These are phyloP conservation scores for Tiaroga cobitis DNA, from an alignment of 2,797 vertebrate species.

Conservation along the genomic window DNA sequence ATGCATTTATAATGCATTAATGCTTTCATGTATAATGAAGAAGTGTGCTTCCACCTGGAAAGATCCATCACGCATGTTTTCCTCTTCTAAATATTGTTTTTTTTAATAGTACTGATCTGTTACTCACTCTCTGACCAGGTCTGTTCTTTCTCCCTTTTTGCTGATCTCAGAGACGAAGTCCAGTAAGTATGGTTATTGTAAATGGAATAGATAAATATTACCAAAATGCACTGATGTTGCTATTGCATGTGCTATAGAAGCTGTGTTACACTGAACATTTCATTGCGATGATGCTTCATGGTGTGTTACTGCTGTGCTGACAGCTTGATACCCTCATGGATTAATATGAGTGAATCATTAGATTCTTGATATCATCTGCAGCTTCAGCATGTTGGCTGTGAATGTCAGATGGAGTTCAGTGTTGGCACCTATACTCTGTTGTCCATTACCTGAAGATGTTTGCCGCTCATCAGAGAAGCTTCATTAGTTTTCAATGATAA, in stretches of 20 bases:
- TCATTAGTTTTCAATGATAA: neutral
- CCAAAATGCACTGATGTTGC: neutral
- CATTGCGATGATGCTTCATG: neutral
- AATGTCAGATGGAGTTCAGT: neutral
- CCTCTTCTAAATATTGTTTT: conserved; percentile 59
- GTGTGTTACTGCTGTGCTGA: conserved; percentile 8
- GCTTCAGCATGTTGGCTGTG: conserved; percentile 12
- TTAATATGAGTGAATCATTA: neutral
- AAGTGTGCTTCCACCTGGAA: neutral
- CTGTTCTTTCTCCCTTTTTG: conserved; percentile 96
- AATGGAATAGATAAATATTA: neutral
- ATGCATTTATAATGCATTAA: conserved; percentile 5
- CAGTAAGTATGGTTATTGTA: conserved; percentile 83
- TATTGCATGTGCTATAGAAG: neutral
- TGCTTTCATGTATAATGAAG: neutral
- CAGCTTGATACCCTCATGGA: conserved; percentile 2
- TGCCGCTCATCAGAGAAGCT: neutral
- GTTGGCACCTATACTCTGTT: conserved; percentile 13
- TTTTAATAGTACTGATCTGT: conserved; percentile 84
- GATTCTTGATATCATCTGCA: conserved; percentile 23
- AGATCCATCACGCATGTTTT: conserved; percentile 49
- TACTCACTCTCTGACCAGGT: conserved; percentile 94
- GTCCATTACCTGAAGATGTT: conserved; percentile 27
- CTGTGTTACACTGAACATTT: neutral
- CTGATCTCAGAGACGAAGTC: conserved; percentile 97